Evolutionary conservation across 2,888 invertebrate genomes (phyloP).

Genomic region (Drosophila colorata): DNA sequence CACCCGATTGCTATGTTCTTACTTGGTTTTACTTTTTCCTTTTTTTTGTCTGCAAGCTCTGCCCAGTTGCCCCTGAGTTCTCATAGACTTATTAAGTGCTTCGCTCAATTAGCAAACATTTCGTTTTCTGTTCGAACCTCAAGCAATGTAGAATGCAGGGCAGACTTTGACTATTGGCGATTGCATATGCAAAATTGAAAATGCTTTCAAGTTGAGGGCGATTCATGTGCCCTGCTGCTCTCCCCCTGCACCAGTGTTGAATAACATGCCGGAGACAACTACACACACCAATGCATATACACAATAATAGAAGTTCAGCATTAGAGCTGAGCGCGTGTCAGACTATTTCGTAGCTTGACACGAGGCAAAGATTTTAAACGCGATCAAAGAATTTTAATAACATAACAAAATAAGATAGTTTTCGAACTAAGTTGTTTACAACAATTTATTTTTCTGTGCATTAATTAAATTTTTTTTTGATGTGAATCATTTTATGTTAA

Average conservation of each 20-base stretch:
- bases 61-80: background rate
- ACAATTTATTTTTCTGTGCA: too few relatives aligned
- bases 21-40: too few relatives aligned
- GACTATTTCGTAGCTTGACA: background rate
- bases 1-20: too few relatives aligned
- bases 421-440: too few relatives aligned
- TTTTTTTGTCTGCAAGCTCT: background rate
- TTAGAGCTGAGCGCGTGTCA: slow-evolving; percentile 4
- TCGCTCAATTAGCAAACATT: slow-evolving; percentile 26
- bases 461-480: too few relatives aligned
- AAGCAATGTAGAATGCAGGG: slow-evolving; percentile 20
- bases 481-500: too few relatives aligned
- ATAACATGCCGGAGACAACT: slow-evolving; percentile 28
- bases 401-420: too few relatives aligned
- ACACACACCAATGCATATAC: slow-evolving; percentile 10
- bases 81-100: slow-evolving; percentile 9
- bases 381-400: background rate
- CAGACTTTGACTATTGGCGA: slow-evolving; percentile 34
- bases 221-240: slow-evolving; percentile 4
- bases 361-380: background rate
- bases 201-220: slow-evolving; percentile 29
- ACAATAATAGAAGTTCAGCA: background rate
- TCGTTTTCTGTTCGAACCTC: slow-evolving; percentile 15
- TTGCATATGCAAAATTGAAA: slow-evolving; percentile 52
- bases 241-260: slow-evolving; percentile 11